Evolutionary conservation across 2,113 vertebrate species (phyloP).

Genomic region (Acrocephalus arundinaceus): DNA sequence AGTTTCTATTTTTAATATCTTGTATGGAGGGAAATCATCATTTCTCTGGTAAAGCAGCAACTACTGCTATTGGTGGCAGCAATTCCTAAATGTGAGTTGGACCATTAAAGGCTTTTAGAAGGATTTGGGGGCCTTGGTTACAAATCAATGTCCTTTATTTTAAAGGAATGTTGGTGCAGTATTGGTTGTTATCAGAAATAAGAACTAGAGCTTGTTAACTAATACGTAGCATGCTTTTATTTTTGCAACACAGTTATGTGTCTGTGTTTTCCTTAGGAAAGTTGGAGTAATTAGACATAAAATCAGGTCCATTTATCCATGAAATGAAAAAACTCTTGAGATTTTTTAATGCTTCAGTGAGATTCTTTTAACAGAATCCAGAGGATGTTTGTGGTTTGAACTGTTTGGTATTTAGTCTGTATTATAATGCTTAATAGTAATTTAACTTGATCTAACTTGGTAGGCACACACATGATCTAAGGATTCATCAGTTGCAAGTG

Average conservation of each 20-base stretch:
- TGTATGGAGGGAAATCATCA: not conserved
- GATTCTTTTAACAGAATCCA: not conserved
- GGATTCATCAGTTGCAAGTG: constrained; percentile 94
- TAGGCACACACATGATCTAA: constrained; percentile 94
- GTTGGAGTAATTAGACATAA: not conserved
- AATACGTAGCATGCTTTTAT: not conserved
- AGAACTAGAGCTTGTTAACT: not conserved
- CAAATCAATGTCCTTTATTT: not conserved
- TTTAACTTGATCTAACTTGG: not conserved
- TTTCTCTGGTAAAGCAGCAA: not conserved
- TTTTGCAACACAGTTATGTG: not conserved
- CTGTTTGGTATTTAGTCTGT: not conserved
- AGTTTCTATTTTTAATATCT: not conserved
- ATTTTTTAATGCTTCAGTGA: not conserved
- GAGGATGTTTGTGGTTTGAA: not conserved
- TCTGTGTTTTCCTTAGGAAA: not conserved
- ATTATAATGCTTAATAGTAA: not conserved
- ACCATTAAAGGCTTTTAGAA: not conserved
- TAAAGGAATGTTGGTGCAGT: not conserved
- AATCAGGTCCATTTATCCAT: not conserved
- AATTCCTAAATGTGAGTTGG: not conserved
- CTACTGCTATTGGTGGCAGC: not conserved
- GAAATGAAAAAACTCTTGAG: not conserved
- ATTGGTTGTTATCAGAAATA: not conserved
- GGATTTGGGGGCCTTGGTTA: not conserved